Conservation (phyloP, 2,797 vertebrate species). For the Xiphophorus birchmanni region DNA sequence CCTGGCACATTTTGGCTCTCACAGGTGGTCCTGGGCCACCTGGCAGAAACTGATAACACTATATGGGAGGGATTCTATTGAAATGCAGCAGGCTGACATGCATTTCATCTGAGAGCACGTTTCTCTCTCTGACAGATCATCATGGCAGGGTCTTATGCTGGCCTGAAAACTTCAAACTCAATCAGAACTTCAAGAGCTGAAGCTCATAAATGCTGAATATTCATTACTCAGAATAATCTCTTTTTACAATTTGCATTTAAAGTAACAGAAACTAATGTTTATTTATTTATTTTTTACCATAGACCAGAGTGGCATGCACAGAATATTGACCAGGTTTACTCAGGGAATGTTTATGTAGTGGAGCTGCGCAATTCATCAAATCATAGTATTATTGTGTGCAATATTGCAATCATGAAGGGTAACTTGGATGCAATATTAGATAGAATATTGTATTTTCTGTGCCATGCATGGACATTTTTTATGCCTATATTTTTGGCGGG, state of each 20-base stretch:
- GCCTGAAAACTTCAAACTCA: constrained; percentile 42
- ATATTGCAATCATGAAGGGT: neutral
- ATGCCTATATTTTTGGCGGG: neutral
- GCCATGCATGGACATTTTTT: neutral
- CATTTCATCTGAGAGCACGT: constrained; percentile 51
- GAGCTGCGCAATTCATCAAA: neutral
- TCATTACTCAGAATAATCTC: constrained; percentile 16
- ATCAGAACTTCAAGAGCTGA: constrained; percentile 20
- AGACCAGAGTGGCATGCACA: neutral
- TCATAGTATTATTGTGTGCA: neutral
- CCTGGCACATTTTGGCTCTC: constrained; percentile 65
- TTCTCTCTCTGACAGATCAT: constrained; percentile 36
- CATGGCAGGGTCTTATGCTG: constrained; percentile 29
- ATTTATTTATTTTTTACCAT: neutral
- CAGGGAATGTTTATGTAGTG: neutral
- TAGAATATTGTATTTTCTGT: neutral
- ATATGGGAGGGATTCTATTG: constrained; percentile 53
- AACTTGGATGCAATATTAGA: neutral
- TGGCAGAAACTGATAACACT: constrained; percentile 69
- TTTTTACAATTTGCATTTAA: constrained; percentile 4
- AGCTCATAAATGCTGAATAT: constrained; percentile 34
- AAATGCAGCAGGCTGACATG: constrained; percentile 60
- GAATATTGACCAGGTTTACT: neutral
- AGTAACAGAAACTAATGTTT: neutral
- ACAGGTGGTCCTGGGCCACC: constrained; percentile 68